Evolutionary conservation across 2,113 vertebrate species (phyloP), one percentile per base, ranked within the genome.

Genomic region (Laterallus jamaicensis): DNA sequence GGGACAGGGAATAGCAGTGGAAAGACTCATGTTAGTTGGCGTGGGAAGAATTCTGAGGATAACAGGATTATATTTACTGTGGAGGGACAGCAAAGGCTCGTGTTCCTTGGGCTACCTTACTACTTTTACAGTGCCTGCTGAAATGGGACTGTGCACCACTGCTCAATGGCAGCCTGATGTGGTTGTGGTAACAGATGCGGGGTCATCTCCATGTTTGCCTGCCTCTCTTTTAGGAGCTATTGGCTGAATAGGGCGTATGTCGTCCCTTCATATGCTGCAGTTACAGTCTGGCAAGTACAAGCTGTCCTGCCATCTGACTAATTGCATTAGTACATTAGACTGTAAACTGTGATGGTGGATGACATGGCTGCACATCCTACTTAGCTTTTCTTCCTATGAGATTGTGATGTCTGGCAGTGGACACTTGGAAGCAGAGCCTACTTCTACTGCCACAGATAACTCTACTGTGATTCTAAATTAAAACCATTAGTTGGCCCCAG

Each of bases 351-450:
- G 66, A 39, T 32, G 25, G 60, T 42, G 35, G 52, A 52, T 60
- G 70, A 35, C 24, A 9, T 15, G 70, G 58, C 62, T 73, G 16
- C 2, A 2, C 1, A 6, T 82, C 93, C 82, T 90, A 56, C 92
- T 95, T 94, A 90, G 70, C 66, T 76, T 90, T 79, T 77, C 82
- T 87, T 82, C 69, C 70, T 62, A 2, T 52, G 74, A 74, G 74
- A 35, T 76, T 68, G 87, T 88, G 74, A 70, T 44, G 17, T 82
- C 56, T 96, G 90, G 66, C 92, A 49, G 20, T 21, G 70, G 62
- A 60, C 52, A 18, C 69, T 87, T 89, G 90, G 92, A 94, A 92
- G 56, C 60, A 94, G 74, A 90, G 68, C n/a, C 29, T 90, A 49
- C 70, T 88, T 64, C 49, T 95, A 1, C 54, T 76, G 93, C 85